Evolutionary conservation across 2,113 vertebrate genomes (phyloP), one percentile per base, ranked within the genome.

Genomic region (Cynopterus brachyotis): DNA sequence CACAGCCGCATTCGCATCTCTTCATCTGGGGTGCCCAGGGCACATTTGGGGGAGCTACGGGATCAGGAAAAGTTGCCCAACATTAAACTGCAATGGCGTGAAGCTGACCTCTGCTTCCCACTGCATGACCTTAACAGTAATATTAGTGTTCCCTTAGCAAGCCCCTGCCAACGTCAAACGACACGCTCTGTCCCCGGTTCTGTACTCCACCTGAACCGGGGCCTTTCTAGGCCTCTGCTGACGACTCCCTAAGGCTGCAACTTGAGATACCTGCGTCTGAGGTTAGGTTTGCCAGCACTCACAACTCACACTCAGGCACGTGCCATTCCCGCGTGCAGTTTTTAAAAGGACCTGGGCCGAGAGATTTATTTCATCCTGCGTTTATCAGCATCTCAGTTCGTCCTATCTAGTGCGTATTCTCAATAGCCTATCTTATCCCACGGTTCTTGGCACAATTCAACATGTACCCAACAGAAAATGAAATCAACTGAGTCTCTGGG

Each of bases 1-100:
- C 92, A 98, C 95, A 98, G 98, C 97, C 78, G 78, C 81, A 95
- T 98, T 98, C 96, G 67, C 96, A 82, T 97, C 95, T 98, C 95
- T 97, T 98, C 95, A 87, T 95, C 94, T 97, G 72, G 97, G 84
- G 95, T 95, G 96, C 92, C 67, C 95, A 96, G 82, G 91, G 79
- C 78, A 91, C 91, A 95, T 76, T 81, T 84, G 67, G 66, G 97
- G 96, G 76, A 97, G 89, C 69, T 96, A 94, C 82, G 96, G 97
- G 98, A 97, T 98, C 96, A 98, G 95, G 62, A 98, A 97, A 97
- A 97, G 93, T 91, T 96, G 66, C 85, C 91, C 79, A 93, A 83
- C 89, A 86, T 4, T 88, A 70, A 94, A 82, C 57, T 62, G 96
- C 79, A 79, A 73, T 70, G 62, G 93, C 83, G 64, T 60, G 67